Base-by-base conservation (phyloP, 92 coral and sea anemone genomes). In the Palythoa grandis region DNA sequence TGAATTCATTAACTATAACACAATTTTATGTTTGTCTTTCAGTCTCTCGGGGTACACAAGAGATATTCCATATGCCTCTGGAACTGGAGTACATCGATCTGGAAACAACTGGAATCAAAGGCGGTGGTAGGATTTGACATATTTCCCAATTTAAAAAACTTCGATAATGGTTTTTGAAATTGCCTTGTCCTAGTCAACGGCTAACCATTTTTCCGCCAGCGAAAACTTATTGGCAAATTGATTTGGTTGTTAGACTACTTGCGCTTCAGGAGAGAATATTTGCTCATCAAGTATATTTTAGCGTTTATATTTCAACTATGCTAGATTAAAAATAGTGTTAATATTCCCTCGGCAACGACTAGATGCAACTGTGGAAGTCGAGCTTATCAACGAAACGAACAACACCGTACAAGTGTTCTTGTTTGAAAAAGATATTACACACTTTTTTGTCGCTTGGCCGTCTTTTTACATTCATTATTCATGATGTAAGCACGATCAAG, bases 51-150 rank as follows among this genome's bases (percentile, higher is more conserved):
- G 74, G 85, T 65, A 11, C 61, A 80, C 85, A 48, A 66, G 74
- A 66, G 63, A n/a, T 80, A 19, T 67, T 70, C 85, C 74, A 40
- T 80, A 80, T 65, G 80, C 89, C 71, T 82, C 89, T 94, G 98
- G 98, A 92, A 83, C 87, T 92, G 40, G 98, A 94, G 73, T 94
- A 94, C 79, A 94, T 94, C 37, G 98, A 94, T 79, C 85, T 94
- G 79, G 95, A 92, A 79, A 92, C 95, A 5, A 94, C 98, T 3
- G 95, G 98, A 15, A 89, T 94, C 11, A n/a, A 95, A 76, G 92
- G 94, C 58, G 50, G 89, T 68, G 98, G 98, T 94, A 86, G 83
- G 95, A 63, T 4, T 20, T 16, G 47, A 35, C 23, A 63, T 67
- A 7, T 80, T 52, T 39, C 56, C 22, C 23, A 63, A 80, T 80